phyloP scores from a whole-genome alignment of 2,797 vertebrate genomes.

The Lepilemur septentrionalis region DNA sequence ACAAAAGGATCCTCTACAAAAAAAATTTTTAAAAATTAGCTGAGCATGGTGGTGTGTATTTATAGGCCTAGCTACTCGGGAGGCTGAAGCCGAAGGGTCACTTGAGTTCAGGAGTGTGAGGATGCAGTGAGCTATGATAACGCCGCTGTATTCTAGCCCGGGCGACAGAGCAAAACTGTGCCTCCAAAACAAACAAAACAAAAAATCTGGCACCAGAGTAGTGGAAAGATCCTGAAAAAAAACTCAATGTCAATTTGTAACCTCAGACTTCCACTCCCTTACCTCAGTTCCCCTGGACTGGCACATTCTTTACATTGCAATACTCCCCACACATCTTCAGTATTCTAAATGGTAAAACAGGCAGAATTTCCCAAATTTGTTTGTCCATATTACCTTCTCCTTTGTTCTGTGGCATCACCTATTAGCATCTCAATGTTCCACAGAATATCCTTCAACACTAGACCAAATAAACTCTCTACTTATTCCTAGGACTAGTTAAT shows the following conservation, averaged over 20 bases:
- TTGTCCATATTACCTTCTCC: not conserved
- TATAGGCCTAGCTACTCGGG: not conserved
- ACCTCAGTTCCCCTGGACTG: not conserved
- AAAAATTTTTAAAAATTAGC: not conserved
- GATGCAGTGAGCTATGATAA: not conserved
- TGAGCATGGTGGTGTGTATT: too few relatives aligned
- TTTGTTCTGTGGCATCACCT: conserved; percentile 1
- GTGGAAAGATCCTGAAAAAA: not conserved
- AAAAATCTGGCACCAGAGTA: not conserved
- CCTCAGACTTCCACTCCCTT: not conserved
- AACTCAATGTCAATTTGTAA: not conserved
- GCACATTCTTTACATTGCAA: not conserved
- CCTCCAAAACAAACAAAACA: not conserved
- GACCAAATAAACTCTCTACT: conserved; percentile 26
- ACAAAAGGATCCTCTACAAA: too few relatives aligned
- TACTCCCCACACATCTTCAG: not conserved
- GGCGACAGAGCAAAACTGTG: not conserved
- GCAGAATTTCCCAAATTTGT: not conserved
- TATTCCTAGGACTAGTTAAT: not conserved
- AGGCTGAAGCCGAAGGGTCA: not conserved
- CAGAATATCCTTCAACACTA: conserved; percentile 8
- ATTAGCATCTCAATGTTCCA: not conserved
- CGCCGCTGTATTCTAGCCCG: fast-evolving
- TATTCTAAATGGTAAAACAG: not conserved
- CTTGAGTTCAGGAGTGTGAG: not conserved